A percentile compares a stretch with the other conserved stretches of the same genome.
These are phyloP conservation scores for Platichthys stellatus DNA, from an alignment of 2,113 vertebrate species.

Conservation along the genomic window DNA sequence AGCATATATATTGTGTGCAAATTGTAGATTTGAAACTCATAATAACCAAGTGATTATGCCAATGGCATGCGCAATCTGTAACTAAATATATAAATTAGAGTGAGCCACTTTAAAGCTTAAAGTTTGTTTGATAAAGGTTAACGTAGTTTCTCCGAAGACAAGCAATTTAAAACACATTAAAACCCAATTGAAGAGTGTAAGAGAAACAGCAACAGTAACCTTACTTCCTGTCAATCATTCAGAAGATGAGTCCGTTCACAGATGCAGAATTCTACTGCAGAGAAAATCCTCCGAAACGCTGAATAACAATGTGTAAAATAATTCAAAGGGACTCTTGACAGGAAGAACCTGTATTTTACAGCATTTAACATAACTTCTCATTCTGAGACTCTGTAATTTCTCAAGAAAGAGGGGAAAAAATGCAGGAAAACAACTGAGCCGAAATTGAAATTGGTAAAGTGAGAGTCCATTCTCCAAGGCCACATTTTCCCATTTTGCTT, in stretches of 20 bases:
- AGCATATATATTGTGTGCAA: slow-evolving; percentile 3
- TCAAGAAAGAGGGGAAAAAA: slow-evolving; percentile 47
- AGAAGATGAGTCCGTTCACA: slow-evolving; percentile 37
- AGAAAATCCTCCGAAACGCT: slow-evolving; percentile 60
- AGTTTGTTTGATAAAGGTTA: slow-evolving; percentile 8
- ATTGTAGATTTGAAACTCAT: slow-evolving; percentile 8
- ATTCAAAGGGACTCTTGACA: slow-evolving; percentile 72
- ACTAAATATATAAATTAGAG: not conserved
- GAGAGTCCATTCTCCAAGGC: slow-evolving; percentile 59
- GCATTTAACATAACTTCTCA: slow-evolving; percentile 84
- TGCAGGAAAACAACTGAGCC: slow-evolving; percentile 73
- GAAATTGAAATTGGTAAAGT: slow-evolving; percentile 61
- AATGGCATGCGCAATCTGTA: not conserved
- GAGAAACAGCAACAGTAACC: slow-evolving; percentile 61
- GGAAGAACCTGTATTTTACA: slow-evolving; percentile 82
- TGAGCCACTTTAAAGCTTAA: not conserved
- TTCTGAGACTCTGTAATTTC: slow-evolving; percentile 80
- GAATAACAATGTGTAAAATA: slow-evolving; percentile 81
- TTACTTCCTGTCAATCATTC: slow-evolving; percentile 36
- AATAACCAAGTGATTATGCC: slow-evolving; percentile 3
- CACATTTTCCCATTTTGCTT: slow-evolving; percentile 54
- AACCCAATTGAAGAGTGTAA: slow-evolving; percentile 50
- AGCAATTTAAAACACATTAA: slow-evolving; percentile 63
- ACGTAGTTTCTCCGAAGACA: slow-evolving; percentile 29
- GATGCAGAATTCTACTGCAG: slow-evolving; percentile 51